Percentiles rank a stretch among this genome's conserved stretches.
phyloP scores from a whole-genome alignment of 2,797 vertebrate genomes.

The Rhinoraja longicauda region DNA sequence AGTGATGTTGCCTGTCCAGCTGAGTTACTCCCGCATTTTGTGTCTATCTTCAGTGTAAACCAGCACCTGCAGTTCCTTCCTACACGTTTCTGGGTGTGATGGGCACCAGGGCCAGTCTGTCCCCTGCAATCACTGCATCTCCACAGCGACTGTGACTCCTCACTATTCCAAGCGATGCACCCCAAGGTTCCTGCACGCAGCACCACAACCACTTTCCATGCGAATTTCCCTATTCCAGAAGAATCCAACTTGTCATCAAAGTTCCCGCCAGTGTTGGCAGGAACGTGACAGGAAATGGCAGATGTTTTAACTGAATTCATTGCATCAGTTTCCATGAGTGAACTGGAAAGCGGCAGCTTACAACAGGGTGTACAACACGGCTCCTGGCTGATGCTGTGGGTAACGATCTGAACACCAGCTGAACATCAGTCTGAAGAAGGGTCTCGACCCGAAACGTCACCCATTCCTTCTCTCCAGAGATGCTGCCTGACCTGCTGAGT shows the following conservation, averaged over 20 bases:
- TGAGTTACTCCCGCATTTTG: too few relatives aligned
- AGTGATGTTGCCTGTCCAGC: too few relatives aligned
- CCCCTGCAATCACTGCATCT: background rate
- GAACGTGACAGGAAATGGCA: background rate
- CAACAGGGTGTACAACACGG: background rate
- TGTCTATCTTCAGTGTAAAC: too few relatives aligned
- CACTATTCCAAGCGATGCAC: background rate
- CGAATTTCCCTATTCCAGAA: background rate
- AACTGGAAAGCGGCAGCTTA: background rate
- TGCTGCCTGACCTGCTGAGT: too few relatives aligned
- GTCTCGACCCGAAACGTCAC: too few relatives aligned
- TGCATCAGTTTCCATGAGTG: background rate
- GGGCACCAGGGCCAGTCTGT: background rate
- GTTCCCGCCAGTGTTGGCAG: background rate
- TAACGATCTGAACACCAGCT: background rate
- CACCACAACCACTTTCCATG: background rate
- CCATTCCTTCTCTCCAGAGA: too few relatives aligned
- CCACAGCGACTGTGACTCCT: background rate
- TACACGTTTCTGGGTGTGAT: background rate
- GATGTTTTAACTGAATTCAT: background rate
- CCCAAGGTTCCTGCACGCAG: background rate
- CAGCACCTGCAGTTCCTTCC: too few relatives aligned
- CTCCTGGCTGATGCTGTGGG: background rate
- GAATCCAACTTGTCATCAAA: background rate
- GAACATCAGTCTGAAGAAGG: too few relatives aligned